phyloP scores from a whole-genome alignment of 1,140 invertebrate genomes.

The Grapholita molesta region DNA sequence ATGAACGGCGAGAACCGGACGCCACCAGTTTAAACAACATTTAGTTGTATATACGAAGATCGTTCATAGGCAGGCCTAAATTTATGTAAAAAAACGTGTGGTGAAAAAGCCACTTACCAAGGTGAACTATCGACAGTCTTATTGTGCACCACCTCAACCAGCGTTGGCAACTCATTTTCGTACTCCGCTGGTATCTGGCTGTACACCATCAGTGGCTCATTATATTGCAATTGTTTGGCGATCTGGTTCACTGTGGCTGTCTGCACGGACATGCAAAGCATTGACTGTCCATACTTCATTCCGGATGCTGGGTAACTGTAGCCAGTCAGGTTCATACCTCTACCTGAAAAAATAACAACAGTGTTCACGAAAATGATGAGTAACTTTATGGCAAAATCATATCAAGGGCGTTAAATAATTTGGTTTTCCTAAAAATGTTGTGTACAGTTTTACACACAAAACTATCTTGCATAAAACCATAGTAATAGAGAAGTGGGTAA shows the following conservation, averaged over 20 bases:
- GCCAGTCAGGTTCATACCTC: constrained; percentile 56
- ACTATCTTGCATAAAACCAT: no score
- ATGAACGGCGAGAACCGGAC: no score
- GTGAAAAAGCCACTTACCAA: constrained; percentile 78
- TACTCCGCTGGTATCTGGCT: constrained; percentile 78
- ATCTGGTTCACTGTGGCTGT: constrained; percentile 83
- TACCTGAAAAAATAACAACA: constrained; percentile 37
- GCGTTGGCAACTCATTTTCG: constrained; percentile 75
- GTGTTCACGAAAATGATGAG: no score
- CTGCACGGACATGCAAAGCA: constrained; percentile 89
- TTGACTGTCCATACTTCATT: constrained; percentile 88
- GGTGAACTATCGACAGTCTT: constrained; percentile 81
- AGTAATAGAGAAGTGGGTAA: no score
- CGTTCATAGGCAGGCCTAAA: no score
- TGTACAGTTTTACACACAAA: no score
- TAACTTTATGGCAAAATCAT: no score
- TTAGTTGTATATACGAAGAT: no score
- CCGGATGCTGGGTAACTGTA: constrained; percentile 89
- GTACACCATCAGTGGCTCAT: constrained; percentile 81
- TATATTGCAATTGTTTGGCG: constrained; percentile 86
- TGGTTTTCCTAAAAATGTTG: no score
- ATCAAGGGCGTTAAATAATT: no score
- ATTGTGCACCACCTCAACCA: constrained; percentile 81
- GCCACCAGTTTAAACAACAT: no score
- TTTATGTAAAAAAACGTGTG: no score